Conservation (phyloP, 2,888 invertebrate species). For the Temnothorax rugatulus region DNA sequence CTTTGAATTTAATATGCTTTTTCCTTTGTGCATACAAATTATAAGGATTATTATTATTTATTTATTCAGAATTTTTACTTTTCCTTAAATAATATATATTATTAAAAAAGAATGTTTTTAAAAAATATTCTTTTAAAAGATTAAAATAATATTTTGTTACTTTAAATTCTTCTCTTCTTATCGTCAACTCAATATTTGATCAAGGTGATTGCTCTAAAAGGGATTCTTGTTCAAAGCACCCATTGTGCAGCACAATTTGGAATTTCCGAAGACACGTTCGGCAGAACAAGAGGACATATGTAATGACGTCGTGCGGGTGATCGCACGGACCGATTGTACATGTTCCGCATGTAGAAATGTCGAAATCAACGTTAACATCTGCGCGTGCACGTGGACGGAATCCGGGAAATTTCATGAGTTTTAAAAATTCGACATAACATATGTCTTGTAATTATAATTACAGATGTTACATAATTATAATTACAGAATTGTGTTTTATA, state of each 20-base stretch:
- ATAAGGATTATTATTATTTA: background rate
- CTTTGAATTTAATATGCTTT: background rate
- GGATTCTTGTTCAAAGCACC: background rate
- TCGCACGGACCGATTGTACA: constrained; percentile 44
- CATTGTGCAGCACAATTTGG: background rate
- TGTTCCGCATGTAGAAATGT: constrained; percentile 28
- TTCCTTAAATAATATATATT: background rate
- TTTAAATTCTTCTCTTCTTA: background rate
- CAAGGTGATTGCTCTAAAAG: background rate
- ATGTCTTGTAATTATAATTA: background rate
- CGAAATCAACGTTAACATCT: constrained; percentile 32
- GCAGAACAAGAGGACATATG: constrained; percentile 15
- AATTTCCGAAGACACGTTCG: constrained; percentile 7
- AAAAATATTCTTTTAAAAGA: background rate
- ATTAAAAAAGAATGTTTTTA: background rate
- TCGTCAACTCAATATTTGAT: background rate
- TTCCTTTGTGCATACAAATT: background rate
- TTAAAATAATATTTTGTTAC: background rate
- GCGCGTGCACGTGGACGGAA: constrained; percentile 25
- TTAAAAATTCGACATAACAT: constrained; percentile 2
- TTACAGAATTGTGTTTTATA: background rate
- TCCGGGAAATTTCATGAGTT: background rate
- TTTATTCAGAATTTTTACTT: background rate
- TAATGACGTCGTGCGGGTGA: constrained; percentile 38
- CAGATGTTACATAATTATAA: background rate